Percentiles rank a stretch among this genome's conserved stretches.
These are phyloP conservation scores for Maniola hyperantus DNA, from an alignment of 2,888 invertebrate species.

Conservation along the genomic window DNA sequence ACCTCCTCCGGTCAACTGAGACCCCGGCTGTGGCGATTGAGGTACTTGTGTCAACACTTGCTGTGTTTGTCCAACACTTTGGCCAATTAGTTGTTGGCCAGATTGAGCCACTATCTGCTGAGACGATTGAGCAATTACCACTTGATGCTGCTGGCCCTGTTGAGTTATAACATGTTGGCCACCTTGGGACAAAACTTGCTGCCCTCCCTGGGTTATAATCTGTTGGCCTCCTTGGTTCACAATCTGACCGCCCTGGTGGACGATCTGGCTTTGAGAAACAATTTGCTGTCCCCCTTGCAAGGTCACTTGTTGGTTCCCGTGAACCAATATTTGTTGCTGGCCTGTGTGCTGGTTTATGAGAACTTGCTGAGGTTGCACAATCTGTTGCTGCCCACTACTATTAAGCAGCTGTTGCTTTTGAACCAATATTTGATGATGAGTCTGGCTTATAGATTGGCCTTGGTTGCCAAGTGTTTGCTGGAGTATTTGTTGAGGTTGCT, in stretches of 20 bases:
- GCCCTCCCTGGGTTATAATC: constrained; percentile 69
- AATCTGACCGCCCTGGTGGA: constrained; percentile 75
- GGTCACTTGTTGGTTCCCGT: constrained; percentile 77
- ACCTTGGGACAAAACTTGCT: constrained; percentile 75
- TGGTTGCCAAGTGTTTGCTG: constrained; percentile 83
- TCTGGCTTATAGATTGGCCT: constrained; percentile 76
- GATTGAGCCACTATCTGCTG: constrained; percentile 78
- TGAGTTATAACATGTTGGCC: constrained; percentile 77
- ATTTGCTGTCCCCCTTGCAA: constrained; percentile 75
- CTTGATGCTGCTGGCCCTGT: constrained; percentile 77
- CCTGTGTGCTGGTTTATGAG: constrained; percentile 75
- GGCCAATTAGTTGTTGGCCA: constrained; percentile 75
- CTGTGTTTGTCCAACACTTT: constrained; percentile 67
- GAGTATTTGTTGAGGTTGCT: constrained; percentile 84
- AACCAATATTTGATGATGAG: constrained; percentile 76
- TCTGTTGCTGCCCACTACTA: constrained; percentile 77
- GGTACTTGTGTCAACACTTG: constrained; percentile 73
- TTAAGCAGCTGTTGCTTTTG: constrained; percentile 84
- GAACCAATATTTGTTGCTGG: constrained; percentile 77
- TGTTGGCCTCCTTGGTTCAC: constrained; percentile 75
- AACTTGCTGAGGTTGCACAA: constrained; percentile 80
- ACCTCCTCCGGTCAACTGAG: constrained; percentile 65
- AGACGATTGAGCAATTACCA: constrained; percentile 73
- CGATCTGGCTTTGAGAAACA: constrained; percentile 75
- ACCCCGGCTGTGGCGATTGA: constrained; percentile 68